Evolutionary conservation across 1,140 invertebrate species (phyloP), one percentile per base, ranked within the genome.

Genomic region (Cherax quadricarinatus): DNA sequence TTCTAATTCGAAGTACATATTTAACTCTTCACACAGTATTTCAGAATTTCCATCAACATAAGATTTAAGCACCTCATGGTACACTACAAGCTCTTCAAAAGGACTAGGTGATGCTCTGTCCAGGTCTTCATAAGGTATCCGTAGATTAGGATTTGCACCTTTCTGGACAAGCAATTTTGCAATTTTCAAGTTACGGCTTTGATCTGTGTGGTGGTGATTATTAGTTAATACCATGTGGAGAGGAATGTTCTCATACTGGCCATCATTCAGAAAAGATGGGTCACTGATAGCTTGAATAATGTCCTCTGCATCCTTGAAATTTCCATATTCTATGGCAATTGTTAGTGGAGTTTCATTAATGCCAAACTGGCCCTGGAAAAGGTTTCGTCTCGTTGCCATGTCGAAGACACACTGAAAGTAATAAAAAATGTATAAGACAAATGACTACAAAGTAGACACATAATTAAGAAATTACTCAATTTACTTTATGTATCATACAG

Each of bases 1-100:
- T 24, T 92, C 91, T 16, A 41, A 73, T 30, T 88, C 86, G 48
- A 92, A 84, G 73, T 83, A 92, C 81, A 92, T 88, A 14, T 82
- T 86, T 49, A 92, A 51, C 70, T 83, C 80, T 73, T 92, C 91
- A 92, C 79, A 88, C 12, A 92, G 48, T 1, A 49, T 60, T n/a
- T 88, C 85, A 78, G 49, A 81, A 57, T 21, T 62, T 14, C 91
- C 91, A 41, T 80, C 53, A 24, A 88, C 86, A 30, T 88, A 82
- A 41, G 79, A 41, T 51, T 84, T 87, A 30, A 92, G 80, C n/a
- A 88, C 66, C 78, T 92, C 91, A 82, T 92, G 53, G 30, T 88
- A 92, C 12, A 92, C 91, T 24, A 92, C 80, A 10, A 92, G 91
- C 24, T 92, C 91, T 73, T 92, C 85, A 75, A 92, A 92, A 10